Evolutionary conservation across 2,797 vertebrate species (phyloP).

Genomic region (Otolemur crassicaudatus): DNA sequence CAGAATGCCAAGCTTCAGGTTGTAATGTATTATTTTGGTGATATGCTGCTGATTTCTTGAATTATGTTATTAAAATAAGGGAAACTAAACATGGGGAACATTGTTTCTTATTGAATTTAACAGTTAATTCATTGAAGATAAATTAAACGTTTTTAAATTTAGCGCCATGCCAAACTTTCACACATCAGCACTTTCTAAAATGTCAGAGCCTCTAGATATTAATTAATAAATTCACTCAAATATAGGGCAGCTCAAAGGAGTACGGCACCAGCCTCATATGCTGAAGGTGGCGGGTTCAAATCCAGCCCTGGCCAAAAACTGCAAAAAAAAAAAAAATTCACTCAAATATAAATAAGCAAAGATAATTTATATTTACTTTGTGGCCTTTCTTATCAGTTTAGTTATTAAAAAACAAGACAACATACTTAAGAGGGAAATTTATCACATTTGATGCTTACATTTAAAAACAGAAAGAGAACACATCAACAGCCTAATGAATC

Average conservation of each 20-base stretch:
- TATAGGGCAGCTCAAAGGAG: no score
- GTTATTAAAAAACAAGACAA: constrained; percentile 16
- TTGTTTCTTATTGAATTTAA: constrained; percentile 45
- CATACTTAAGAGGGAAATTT: no score
- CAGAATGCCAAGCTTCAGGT: constrained; percentile 99
- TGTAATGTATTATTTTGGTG: constrained; percentile 61
- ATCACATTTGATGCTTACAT: no score
- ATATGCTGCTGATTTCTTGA: not conserved
- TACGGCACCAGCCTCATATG: no score
- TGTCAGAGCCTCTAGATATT: constrained; percentile 1
- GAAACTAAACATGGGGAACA: not conserved
- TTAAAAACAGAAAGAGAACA: no score
- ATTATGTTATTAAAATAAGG: constrained; percentile 32
- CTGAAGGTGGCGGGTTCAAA: no score
- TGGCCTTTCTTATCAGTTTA: constrained; percentile 26
- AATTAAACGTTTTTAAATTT: constrained; percentile 36
- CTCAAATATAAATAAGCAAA: not conserved
- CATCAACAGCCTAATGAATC: no score
- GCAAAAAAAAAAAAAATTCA: not conserved
- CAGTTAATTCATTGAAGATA: constrained; percentile 21
- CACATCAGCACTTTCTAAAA: not conserved
- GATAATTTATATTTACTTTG: constrained; percentile 20
- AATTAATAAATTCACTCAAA: constrained; percentile 15
- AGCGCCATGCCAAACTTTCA: not conserved
- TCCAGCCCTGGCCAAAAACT: no score